Evolutionary conservation across 2,113 vertebrate genomes (phyloP), one percentile per base, ranked within the genome.

Genomic region (Hirundichthys speculiger): DNA sequence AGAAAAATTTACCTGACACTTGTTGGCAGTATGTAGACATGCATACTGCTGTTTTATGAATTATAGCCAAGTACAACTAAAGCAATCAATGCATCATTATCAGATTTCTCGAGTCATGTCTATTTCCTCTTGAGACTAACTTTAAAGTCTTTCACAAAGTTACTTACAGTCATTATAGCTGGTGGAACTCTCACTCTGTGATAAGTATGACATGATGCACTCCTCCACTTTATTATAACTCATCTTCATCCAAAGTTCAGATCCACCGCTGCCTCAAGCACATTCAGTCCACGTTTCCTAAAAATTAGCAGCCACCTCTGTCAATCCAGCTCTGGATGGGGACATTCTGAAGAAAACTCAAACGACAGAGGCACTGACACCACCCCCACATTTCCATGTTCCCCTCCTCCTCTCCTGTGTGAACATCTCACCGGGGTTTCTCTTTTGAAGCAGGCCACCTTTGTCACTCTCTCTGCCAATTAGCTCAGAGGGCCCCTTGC

Each of bases 141-240:
- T 24, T 27, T 16, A 4, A 9, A 16, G 18, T 45, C 27, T 69
- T 20, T 41, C 16, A 34, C 15, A 48, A 42, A 30, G n/a, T 24
- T 94, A 95, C 95, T 96, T 90, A 95, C 92, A 84, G 84, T 96
- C 93, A 88, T 90, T 93, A 70, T 92, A 92, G 54, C 87, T 82
- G 16, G 88, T 67, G 52, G 89, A 80, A 1, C 77, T 89, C 78
- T 94, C 91, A 81, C 89, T 90, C 70, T 93, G 89, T 62, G 91
- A 78, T 48, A 88, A 66, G 48, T 86, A 85, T 0, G 88, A 84
- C 85, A 89, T 86, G 73, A 85, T 83, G 56, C 54, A 76, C 56
- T 87, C 85, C 56, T 84, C 81, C 45, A 51, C 46, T 52, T 70
- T 66, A 48, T 22, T 22, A 40, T 72, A 58, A 59, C 43, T 88